These are phyloP conservation scores for Archocentrus centrarchus DNA, from an alignment of 2,113 vertebrate species.

Conservation along the genomic window DNA sequence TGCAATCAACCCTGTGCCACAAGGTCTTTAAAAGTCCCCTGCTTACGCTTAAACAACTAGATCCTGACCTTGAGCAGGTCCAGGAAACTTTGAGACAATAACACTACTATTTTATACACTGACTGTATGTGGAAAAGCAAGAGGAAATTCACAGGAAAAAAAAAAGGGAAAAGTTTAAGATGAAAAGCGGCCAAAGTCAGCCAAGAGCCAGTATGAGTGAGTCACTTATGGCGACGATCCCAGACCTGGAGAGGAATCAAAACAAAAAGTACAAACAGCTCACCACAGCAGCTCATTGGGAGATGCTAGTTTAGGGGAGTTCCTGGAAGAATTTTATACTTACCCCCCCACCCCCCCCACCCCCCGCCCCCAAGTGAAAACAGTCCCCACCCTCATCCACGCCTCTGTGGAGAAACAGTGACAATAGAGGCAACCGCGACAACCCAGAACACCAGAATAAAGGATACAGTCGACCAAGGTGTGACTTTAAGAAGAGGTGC, in stretches of 20 bases:
- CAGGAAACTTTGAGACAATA: slow-evolving; percentile 81
- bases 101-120: slow-evolving; percentile 59
- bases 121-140: slow-evolving; percentile 72
- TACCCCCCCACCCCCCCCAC: neutral
- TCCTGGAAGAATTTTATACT: slow-evolving; percentile 40
- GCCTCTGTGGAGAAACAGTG: slow-evolving; percentile 16
- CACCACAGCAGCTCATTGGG: slow-evolving; percentile 3
- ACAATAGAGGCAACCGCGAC: neutral
- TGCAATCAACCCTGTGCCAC: slow-evolving; percentile 17
- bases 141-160: slow-evolving; percentile 64
- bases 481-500: neutral
- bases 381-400: slow-evolving; percentile 52
- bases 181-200: slow-evolving; percentile 55
- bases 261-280: slow-evolving; percentile 49
- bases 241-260: slow-evolving; percentile 68
- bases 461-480: neutral
- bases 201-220: slow-evolving; percentile 64
- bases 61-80: slow-evolving; percentile 66
- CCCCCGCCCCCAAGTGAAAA: slow-evolving; percentile 54
- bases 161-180: slow-evolving; percentile 26
- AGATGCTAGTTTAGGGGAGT: slow-evolving; percentile 12
- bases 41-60: slow-evolving; percentile 49
- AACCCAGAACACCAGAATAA: neutral
- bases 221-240: slow-evolving; percentile 73
- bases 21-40: slow-evolving; percentile 44